phyloP scores from a whole-genome alignment of 2,888 invertebrate genomes.

The Caradrina kadenii region DNA sequence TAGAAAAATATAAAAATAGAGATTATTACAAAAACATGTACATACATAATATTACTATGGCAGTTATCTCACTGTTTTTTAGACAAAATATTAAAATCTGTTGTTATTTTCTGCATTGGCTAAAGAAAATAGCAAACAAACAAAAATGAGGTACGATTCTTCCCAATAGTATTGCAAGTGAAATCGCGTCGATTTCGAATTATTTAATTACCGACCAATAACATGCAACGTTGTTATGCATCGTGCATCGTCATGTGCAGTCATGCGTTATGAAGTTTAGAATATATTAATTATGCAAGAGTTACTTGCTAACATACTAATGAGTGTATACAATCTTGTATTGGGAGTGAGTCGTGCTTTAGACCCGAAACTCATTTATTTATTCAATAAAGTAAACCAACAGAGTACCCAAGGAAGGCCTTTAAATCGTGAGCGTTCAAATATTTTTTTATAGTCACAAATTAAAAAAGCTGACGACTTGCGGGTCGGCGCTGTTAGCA shows the following conservation, averaged over 20 bases:
- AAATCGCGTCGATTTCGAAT: conserved; percentile 29
- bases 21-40: conserved; percentile 68
- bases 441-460: too few species aligned
- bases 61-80: conserved; percentile 42
- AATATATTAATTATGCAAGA: conserved; percentile 5
- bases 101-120: conserved; percentile 49
- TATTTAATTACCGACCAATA: not conserved
- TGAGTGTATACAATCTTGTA: not conserved
- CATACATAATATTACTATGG: conserved; percentile 71
- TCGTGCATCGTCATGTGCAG: too few species aligned
- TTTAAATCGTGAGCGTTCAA: too few species aligned
- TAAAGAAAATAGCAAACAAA: conserved; percentile 2
- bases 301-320: not conserved
- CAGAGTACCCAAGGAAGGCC: too few species aligned
- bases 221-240: conserved; percentile 11
- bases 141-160: conserved; percentile 13
- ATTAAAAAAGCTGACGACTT: too few species aligned
- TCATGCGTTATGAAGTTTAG: not conserved
- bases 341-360: not conserved
- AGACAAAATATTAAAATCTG: conserved; percentile 39
- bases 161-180: conserved; percentile 5
- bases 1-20: conserved; percentile 63
- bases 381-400: too few species aligned
- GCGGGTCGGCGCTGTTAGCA: too few species aligned
- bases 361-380: not conserved